phyloP scores from a whole-genome alignment of 2,888 invertebrate genomes.

The Melikaiella ostensackeni region DNA sequence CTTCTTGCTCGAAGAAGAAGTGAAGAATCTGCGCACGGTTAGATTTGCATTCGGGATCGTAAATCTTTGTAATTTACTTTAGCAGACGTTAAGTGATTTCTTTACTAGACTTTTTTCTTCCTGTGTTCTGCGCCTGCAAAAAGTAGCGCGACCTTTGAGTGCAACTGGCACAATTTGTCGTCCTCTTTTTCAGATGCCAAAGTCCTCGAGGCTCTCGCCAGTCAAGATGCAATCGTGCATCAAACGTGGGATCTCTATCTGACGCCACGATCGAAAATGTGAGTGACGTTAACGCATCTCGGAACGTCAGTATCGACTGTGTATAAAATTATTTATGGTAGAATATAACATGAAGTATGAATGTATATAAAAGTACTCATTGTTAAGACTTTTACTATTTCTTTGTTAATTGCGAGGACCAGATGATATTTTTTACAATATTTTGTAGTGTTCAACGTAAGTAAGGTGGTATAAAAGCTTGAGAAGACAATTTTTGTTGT shows the following conservation, averaged over 20 bases:
- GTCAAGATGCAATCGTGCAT: slow-evolving; percentile 77
- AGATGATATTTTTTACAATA: background rate
- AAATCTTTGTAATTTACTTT: slow-evolving; percentile 28
- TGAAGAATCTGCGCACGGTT: background rate
- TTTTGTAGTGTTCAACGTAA: background rate
- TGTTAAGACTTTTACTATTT: background rate
- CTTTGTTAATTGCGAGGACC: background rate
- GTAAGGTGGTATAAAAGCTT: background rate
- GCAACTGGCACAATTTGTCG: slow-evolving; percentile 41
- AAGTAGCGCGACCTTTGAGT: slow-evolving; percentile 31
- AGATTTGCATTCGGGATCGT: background rate
- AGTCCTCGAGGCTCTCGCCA: slow-evolving; percentile 77
- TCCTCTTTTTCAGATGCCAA: slow-evolving; percentile 77
- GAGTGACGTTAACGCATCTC: slow-evolving; percentile 39
- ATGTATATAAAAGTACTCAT: background rate
- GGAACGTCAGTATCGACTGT: background rate
- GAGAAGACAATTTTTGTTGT: too few species aligned
- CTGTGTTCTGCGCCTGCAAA: slow-evolving; percentile 27
- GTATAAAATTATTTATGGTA: slow-evolving; percentile 5
- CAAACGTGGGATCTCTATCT: slow-evolving; percentile 79
- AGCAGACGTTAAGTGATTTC: slow-evolving; percentile 32
- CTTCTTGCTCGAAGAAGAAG: background rate
- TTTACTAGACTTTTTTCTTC: slow-evolving; percentile 15
- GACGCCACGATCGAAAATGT: slow-evolving; percentile 65
- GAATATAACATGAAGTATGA: background rate